Conservation (phyloP, 2,888 invertebrate genomes). For the Melinopterus prodromus region DNA sequence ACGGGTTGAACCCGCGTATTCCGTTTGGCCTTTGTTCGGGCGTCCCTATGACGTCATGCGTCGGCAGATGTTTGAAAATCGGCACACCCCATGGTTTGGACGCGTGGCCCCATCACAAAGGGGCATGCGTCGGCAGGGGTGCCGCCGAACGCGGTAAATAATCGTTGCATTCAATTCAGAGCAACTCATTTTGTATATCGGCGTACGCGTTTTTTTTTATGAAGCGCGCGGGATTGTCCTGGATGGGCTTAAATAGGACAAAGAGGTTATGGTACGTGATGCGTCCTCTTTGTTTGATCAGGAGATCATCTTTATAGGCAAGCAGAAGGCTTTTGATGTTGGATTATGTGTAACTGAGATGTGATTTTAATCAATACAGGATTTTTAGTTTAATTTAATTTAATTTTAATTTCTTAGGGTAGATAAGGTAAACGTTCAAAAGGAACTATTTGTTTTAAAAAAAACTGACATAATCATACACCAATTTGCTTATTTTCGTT, state of each 20-base stretch:
- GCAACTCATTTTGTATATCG: neutral
- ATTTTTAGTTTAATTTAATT: no score
- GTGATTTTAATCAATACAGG: no score
- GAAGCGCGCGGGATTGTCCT: neutral
- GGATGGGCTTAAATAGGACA: neutral
- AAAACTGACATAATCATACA: no score
- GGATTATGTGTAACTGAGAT: no score
- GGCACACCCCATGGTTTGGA: constrained; percentile 4
- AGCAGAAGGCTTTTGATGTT: no score
- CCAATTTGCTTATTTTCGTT: no score
- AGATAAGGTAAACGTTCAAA: no score
- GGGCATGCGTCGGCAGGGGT: neutral
- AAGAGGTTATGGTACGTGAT: neutral
- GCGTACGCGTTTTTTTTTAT: neutral
- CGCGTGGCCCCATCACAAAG: neutral
- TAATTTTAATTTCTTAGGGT: no score
- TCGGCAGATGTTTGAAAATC: neutral
- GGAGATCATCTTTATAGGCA: neutral
- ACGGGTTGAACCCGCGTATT: neutral
- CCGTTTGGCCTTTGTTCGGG: neutral
- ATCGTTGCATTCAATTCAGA: neutral
- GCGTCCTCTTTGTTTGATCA: neutral
- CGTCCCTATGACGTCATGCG: constrained; percentile 4
- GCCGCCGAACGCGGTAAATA: neutral
- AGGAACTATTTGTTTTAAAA: no score